A percentile compares a stretch with the other conserved stretches of the same genome.
phyloP scores from a whole-genome alignment of 1,140 invertebrate species.

The Neodiprion virginianus region DNA sequence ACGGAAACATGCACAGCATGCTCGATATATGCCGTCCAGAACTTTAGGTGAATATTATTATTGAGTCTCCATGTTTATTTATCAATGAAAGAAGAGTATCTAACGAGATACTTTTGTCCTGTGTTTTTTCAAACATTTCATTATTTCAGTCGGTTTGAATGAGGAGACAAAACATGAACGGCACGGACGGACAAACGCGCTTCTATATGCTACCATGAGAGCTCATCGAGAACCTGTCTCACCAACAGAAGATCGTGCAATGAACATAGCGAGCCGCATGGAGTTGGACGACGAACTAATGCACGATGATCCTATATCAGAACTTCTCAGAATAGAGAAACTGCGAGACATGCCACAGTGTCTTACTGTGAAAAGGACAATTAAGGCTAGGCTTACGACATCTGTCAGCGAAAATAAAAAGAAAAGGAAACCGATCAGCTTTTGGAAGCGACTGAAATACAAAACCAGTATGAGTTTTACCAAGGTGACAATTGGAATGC shows the following conservation, averaged over 20 bases:
- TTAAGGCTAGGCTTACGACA: constrained; percentile 66
- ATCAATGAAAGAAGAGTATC: not conserved
- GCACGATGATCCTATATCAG: constrained; percentile 65
- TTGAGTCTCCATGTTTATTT: not conserved
- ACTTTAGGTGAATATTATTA: constrained; percentile 13
- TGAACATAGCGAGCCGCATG: constrained; percentile 67
- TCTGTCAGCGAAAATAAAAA: constrained; percentile 63
- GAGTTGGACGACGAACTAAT: constrained; percentile 67
- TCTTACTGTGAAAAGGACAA: constrained; percentile 67
- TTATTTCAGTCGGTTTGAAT: not conserved
- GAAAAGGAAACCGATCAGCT: constrained; percentile 59
- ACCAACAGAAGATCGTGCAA: constrained; percentile 51
- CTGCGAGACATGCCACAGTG: constrained; percentile 69
- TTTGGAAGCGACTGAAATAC: constrained; percentile 66
- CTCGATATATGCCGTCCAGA: constrained; percentile 28
- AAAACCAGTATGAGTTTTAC: constrained; percentile 53
- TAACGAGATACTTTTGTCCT: constrained; percentile 1
- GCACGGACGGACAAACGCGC: not conserved
- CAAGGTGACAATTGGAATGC: constrained; percentile 44
- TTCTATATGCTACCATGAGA: constrained; percentile 31
- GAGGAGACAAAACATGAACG: not conserved
- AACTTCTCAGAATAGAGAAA: constrained; percentile 66
- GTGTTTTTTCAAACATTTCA: constrained; percentile 8
- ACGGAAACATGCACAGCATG: constrained; percentile 23
- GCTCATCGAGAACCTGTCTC: constrained; percentile 13